phyloP scores from a whole-genome alignment of 2,888 invertebrate species.

The Parnassius mnemosyne region DNA sequence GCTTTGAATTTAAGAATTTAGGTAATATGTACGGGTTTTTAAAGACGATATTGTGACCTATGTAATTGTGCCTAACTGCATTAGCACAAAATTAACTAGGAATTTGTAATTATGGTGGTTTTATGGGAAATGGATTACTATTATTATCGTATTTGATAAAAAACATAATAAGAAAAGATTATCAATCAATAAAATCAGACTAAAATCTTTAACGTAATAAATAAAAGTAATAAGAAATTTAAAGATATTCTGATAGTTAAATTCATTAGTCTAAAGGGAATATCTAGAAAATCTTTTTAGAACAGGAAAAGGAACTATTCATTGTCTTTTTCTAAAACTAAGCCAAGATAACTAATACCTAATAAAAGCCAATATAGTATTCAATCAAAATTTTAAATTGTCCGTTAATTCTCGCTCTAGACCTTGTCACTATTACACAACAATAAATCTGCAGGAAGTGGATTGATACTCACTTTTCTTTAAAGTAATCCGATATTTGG shows the following conservation, averaged over 20 bases:
- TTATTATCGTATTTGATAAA: slow-evolving; percentile 20
- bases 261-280: not conserved
- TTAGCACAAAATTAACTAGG: no score
- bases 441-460: not conserved
- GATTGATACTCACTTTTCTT: slow-evolving; percentile 63
- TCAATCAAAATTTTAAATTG: not conserved
- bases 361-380: not conserved
- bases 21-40: no score
- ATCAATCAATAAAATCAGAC: slow-evolving; percentile 1
- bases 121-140: not conserved
- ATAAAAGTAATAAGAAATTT: not conserved
- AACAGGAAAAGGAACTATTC: not conserved
- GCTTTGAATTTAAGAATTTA: no score
- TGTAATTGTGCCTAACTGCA: no score
- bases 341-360: not conserved
- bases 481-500: slow-evolving; percentile 73
- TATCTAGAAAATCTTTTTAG: not conserved
- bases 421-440: slow-evolving; percentile 8
- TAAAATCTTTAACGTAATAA: not conserved
- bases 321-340: no score
- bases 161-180: slow-evolving; percentile 10
- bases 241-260: not conserved
- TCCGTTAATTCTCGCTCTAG: not conserved
- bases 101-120: no score
- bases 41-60: no score